A percentile compares a stretch with the other conserved stretches of the same genome.
These are phyloP conservation scores for Micromussa lordhowensis DNA, from an alignment of 92 coral and sea anemone genomes.

Conservation along the genomic window DNA sequence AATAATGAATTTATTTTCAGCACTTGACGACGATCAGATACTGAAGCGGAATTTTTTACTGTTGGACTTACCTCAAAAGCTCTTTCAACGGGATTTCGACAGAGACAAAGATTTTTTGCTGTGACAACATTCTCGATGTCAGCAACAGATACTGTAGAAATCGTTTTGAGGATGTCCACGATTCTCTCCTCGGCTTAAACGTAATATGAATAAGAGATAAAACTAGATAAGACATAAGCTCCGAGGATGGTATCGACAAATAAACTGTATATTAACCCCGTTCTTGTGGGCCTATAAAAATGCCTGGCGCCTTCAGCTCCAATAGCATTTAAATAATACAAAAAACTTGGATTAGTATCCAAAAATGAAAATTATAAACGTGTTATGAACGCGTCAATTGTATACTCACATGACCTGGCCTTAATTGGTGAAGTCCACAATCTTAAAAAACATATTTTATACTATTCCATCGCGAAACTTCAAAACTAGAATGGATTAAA, in stretches of 20 bases:
- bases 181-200: conserved; percentile 14
- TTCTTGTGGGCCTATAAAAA: too few species aligned
- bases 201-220: not conserved
- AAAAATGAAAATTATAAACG: too few species aligned
- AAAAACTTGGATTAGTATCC: too few species aligned
- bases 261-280: not conserved
- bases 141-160: not conserved
- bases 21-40: not conserved
- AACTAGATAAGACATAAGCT: not conserved
- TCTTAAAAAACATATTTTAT: too few species aligned
- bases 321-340: too few species aligned
- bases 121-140: conserved; percentile 24
- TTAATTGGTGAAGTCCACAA: too few species aligned
- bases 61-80: conserved; percentile 34
- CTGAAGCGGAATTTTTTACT: not conserved
- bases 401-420: too few species aligned
- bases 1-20: not conserved
- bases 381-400: too few species aligned
- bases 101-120: conserved; percentile 15
- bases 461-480: too few species aligned
- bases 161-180: not conserved
- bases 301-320: too few species aligned
- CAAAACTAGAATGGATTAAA: too few species aligned
- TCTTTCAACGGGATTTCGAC: conserved; percentile 29
- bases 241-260: not conserved